Base-by-base conservation (phyloP, 2,888 invertebrate species). In the Fragum whitleyi region DNA sequence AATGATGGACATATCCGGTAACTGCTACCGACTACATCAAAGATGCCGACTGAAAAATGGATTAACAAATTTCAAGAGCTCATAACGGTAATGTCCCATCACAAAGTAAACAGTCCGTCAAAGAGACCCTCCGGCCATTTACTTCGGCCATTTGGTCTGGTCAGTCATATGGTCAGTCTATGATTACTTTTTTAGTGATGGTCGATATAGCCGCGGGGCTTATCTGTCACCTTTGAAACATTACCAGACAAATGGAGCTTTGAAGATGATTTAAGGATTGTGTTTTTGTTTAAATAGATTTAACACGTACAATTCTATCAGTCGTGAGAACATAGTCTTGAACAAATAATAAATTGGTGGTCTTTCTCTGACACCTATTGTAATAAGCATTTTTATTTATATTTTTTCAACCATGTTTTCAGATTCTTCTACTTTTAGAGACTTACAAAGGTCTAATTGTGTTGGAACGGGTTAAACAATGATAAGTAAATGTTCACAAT, bases 71-170 rank as follows among this genome's bases (percentile, higher is more conserved):
- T 65, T n/a, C 32, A 14, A 16, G 14, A 51, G 68, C 26, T 47
- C 42, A 26, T 72, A 77, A 53, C 74, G 73, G 77, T 77, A 81
- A 81, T 81, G 81, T 81, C 77, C 81, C 81, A 74, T 74, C 77
- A 67, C 74, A 47, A 42, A 61, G 59, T 71, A 77, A 77, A 77
- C 71, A 77, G 39, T 67, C 51, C 55, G 74, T 74, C 79, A 79
- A 74, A 79, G 79, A 59, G 74, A 70, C 61, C 74, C 74, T 59
- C 29, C 55, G 65, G 79, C 55, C 70, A 74, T 61, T 47, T 47
- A 55, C 65, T 74, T 53, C 70, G 69, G 53, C 42, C 72, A 70
- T 70, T 23, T 39, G 26, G 7, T 36, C 28, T 62, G 62, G 73
- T 53, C 73, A 65, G 42, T 65, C 32, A 42, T 29, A n/a, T 47